Base-by-base conservation (phyloP, 1,140 invertebrate genomes). In the Harpegnathos saltator region DNA sequence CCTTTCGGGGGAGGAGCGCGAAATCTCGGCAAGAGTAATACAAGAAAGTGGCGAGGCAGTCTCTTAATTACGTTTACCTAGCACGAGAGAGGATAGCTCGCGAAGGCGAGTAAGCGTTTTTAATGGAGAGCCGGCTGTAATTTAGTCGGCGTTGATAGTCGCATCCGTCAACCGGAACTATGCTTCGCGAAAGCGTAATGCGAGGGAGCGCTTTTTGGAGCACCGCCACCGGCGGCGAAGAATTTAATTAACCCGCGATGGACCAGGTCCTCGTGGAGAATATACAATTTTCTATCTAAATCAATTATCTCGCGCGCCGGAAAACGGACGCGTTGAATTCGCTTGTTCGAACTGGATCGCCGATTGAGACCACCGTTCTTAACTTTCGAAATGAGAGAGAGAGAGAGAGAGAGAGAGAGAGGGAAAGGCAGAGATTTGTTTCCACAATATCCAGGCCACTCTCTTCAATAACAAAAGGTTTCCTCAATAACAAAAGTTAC, bases 111-210 rank as follows among this genome's bases (percentile, higher is more conserved):
- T 77, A 78, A 83, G 71, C 73, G 72, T 85, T 71, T 75, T 87
- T 87, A 84, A 86, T 84, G 78, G 77, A 82, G 29, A 83, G 17
- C 73, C 26, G 77, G 62, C 54, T 65, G 74, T 82, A 87, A 86
- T 83, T 83, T 63, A 80, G 59, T 58, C 24, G 22, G 29, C 33
- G 52, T 15, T 26, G 75, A 80, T 71, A 71, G 75, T 48, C 29
- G 24, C 33, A 48, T 80, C 75, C 54, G 52, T 80, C 75, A 71
- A 80, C 65, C 33, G 63, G 33, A 56, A 68, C 50, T 58, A 26
- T 22, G 61, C 44, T 54, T 38, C 2, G 29, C 50, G 7, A 54
- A 56, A 56, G 68, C 65, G 65, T 38, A 29, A 59, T 11, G 22
- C 44, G 22, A 22, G 58, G 4, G n/a, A n/a, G n/a, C n/a, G 29